Evolutionary conservation across 2,888 invertebrate species (phyloP).

Genomic region (Shargacucullia verbasci): DNA sequence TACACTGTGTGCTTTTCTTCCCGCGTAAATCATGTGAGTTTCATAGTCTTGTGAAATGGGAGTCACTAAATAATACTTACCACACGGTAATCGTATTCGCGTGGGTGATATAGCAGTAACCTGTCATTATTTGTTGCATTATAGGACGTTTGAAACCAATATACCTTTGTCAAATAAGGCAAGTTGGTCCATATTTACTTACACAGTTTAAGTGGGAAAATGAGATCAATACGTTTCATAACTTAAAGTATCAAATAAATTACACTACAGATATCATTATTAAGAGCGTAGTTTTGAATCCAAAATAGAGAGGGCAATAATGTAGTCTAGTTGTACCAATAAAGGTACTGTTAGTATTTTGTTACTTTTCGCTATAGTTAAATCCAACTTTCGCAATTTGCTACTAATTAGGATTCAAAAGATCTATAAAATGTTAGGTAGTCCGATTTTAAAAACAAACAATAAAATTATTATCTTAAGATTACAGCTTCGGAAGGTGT

Average conservation of each 20-base stretch:
- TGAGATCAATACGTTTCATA: not conserved
- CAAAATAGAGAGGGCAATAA: no score
- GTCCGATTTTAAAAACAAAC: constrained; percentile 11
- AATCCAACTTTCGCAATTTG: no score
- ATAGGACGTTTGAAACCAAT: constrained; percentile 22
- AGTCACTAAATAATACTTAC: constrained; percentile 54
- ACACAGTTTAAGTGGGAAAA: not conserved
- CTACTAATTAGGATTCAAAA: no score
- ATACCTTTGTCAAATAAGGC: constrained; percentile 17
- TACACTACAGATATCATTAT: not conserved
- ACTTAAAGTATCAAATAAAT: not conserved
- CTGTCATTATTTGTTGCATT: constrained; percentile 49
- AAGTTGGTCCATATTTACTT: not conserved
- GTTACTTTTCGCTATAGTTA: no score
- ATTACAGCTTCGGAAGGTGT: constrained; percentile 1
- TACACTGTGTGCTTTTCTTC: constrained; percentile 43
- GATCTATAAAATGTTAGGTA: no score
- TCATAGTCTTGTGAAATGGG: constrained; percentile 48
- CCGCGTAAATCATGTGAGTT: constrained; percentile 50
- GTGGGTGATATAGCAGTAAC: constrained; percentile 45
- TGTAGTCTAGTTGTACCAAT: no score
- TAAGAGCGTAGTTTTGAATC: no score
- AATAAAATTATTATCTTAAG: constrained; percentile 12
- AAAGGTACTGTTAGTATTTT: no score
- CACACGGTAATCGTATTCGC: constrained; percentile 40